Evolutionary conservation across 92 coral and sea anemone species (phyloP).

Genomic region (Epizoanthus scotinus): DNA sequence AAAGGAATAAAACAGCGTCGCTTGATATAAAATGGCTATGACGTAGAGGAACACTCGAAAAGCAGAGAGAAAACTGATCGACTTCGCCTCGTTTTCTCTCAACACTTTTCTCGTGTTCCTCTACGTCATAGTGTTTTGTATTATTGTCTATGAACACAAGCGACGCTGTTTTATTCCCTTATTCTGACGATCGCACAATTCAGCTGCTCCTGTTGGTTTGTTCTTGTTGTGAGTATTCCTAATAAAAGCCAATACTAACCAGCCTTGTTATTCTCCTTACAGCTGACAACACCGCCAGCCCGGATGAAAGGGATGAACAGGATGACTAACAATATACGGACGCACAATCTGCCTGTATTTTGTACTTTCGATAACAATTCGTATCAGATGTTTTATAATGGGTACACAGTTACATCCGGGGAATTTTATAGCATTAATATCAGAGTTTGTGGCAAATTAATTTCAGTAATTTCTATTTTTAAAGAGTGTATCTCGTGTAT

Average conservation of each 20-base stretch:
- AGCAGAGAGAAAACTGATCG: too few relatives aligned
- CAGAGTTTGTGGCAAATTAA: not conserved
- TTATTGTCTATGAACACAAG: too few relatives aligned
- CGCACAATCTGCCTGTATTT: not conserved
- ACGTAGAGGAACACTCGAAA: too few relatives aligned
- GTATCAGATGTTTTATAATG: not conserved
- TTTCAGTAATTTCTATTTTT: not conserved
- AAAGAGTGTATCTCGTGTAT: not conserved
- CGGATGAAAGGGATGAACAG: not conserved
- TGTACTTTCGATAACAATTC: not conserved
- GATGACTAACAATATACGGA: not conserved
- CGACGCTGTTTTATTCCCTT: too few relatives aligned
- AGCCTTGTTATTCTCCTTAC: not conserved
- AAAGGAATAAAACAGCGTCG: too few relatives aligned
- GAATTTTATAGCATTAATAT: not conserved
- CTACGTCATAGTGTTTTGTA: too few relatives aligned
- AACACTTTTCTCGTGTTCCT: too few relatives aligned
- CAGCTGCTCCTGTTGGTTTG: too few relatives aligned
- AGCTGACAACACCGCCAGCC: constrained; percentile 23
- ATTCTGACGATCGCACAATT: too few relatives aligned
- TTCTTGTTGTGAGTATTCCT: not conserved
- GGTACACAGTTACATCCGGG: not conserved
- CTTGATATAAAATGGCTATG: too few relatives aligned
- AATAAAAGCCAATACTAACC: too few relatives aligned
- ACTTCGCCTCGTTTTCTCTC: too few relatives aligned